A percentile compares a stretch with the other conserved stretches of the same genome.
Evolutionary conservation across 2,888 invertebrate species (phyloP).

Genomic region (Notodonta ziczac): DNA sequence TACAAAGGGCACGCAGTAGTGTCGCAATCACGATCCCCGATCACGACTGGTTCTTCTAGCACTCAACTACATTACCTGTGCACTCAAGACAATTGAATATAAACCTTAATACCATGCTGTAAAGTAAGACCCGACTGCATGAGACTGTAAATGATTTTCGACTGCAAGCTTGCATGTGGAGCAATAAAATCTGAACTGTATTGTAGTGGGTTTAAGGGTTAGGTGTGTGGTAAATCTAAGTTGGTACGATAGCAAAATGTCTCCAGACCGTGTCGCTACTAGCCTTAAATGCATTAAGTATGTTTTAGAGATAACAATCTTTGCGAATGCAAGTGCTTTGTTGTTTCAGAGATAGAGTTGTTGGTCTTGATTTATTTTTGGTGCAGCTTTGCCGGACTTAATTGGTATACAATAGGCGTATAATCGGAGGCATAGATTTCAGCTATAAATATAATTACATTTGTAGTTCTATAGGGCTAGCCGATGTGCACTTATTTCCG

Average conservation of each 20-base stretch:
- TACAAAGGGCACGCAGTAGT: conserved; percentile 83
- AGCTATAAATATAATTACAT: too few relatives aligned
- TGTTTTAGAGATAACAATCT: conserved; percentile 83
- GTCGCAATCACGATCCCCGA: conserved; percentile 83
- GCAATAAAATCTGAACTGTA: conserved; percentile 53
- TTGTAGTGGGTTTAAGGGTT: conserved; percentile 38
- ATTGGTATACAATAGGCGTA: conserved; percentile 26
- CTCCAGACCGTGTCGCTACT: conserved; percentile 82
- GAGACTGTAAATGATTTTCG: conserved; percentile 19
- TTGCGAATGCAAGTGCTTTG: conserved; percentile 76
- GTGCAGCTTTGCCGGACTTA: conserved; percentile 74
- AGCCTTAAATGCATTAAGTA: conserved; percentile 83
- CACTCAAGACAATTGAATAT: conserved; percentile 42
- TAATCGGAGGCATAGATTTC: neutral
- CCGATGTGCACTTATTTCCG: too few relatives aligned
- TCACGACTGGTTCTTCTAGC: conserved; percentile 79
- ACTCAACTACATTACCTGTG: conserved; percentile 61
- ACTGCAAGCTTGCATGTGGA: conserved; percentile 41
- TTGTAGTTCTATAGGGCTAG: too few relatives aligned
- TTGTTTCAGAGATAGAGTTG: conserved; percentile 83
- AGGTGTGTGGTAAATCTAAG: conserved; percentile 36
- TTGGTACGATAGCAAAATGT: conserved; percentile 70
- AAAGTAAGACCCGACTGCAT: conserved; percentile 43
- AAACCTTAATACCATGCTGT: conserved; percentile 39
- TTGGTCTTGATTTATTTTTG: conserved; percentile 81